Conservation (phyloP, 2,797 vertebrate species). For the Tadarida brasiliensis region DNA sequence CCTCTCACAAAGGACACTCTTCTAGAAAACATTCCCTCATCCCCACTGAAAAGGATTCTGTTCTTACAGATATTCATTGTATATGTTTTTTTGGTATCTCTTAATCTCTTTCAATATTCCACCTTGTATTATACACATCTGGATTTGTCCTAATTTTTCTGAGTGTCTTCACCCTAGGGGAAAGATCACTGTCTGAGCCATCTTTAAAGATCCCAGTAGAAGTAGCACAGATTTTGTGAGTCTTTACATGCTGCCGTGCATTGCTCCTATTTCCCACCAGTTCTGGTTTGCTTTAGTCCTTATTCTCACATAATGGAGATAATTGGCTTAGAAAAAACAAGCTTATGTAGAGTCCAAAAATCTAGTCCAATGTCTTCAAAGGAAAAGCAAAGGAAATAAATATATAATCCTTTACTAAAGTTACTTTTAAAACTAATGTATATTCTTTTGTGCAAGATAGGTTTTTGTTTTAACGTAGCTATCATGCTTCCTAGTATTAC, state of each 20-base stretch:
- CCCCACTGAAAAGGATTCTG: background rate
- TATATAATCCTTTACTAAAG: background rate
- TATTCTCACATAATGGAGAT: background rate
- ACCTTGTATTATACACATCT: background rate
- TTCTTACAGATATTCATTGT: background rate
- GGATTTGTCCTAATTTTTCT: background rate
- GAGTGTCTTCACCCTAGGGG: background rate
- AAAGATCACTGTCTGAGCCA: conserved; percentile 16
- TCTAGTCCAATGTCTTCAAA: background rate
- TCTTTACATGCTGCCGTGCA: background rate
- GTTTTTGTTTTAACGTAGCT: conserved; percentile 42
- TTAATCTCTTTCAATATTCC: background rate
- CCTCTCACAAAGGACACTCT: background rate
- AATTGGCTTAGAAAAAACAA: background rate
- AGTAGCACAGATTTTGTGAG: background rate
- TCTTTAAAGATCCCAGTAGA: background rate
- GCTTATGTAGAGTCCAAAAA: background rate
- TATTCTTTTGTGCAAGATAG: background rate
- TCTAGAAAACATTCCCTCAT: background rate
- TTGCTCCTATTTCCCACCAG: background rate
- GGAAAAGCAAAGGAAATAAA: conserved; percentile 59
- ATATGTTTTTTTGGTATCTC: background rate
- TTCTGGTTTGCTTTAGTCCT: background rate
- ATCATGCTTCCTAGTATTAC: background rate
- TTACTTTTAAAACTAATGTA: conserved; percentile 36